Percentiles rank a stretch among this genome's conserved stretches.
phyloP scores from a whole-genome alignment of 2,888 invertebrate species.

The Aromia moschata region DNA sequence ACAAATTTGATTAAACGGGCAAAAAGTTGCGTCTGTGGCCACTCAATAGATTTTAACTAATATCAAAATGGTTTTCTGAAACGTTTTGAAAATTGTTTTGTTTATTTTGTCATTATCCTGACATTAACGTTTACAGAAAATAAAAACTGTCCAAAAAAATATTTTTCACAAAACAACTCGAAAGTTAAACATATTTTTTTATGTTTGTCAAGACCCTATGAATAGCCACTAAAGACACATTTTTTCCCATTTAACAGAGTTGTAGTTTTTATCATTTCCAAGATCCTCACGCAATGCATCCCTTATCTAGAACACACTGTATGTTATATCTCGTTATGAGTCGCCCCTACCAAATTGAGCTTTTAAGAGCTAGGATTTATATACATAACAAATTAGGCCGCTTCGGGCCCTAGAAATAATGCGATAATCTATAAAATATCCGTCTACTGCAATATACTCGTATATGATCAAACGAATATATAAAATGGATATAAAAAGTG shows the following conservation, averaged over 20 bases:
- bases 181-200: no score
- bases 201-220: no score
- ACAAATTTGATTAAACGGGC: no score
- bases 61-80: not conserved
- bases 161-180: no score
- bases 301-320: no score
- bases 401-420: conserved; percentile 25
- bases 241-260: no score
- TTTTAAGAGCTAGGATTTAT: conserved; percentile 39
- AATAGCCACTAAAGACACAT: no score
- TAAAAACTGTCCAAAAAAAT: not conserved
- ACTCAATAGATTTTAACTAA: no score
- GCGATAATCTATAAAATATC: conserved; percentile 4
- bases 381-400: conserved; percentile 44
- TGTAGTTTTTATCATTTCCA: no score
- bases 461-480: conserved; percentile 5
- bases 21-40: no score
- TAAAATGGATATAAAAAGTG: conserved; percentile 23
- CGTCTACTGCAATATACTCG: not conserved
- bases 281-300: no score
- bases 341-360: conserved; percentile 28
- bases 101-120: not conserved
- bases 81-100: not conserved
- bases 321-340: no score
- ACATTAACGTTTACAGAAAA: not conserved